Percentiles rank a stretch among this genome's conserved stretches.
Evolutionary conservation across 2,888 invertebrate species (phyloP).

Genomic region (Stegophylla sp.): DNA sequence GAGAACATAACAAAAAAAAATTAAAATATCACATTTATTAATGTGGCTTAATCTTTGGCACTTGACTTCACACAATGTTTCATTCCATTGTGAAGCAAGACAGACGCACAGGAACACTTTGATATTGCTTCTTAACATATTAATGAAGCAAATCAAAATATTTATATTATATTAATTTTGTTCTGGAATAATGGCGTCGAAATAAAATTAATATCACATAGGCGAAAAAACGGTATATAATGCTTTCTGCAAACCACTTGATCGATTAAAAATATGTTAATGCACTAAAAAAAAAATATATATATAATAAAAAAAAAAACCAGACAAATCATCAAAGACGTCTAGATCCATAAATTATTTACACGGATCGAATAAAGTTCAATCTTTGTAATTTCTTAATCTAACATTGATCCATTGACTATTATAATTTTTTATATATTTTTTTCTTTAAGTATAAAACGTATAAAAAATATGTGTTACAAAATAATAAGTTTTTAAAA

Average conservation of each 20-base stretch:
- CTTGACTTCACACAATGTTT: constrained; percentile 55
- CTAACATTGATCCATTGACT: constrained; percentile 58
- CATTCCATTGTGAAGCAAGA: constrained; percentile 55
- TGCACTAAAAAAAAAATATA: constrained; percentile 50
- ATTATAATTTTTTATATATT: constrained; percentile 48
- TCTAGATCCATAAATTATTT: constrained; percentile 51
- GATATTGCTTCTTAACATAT: constrained; percentile 27
- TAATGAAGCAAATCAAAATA: constrained; percentile 46
- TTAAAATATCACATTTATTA: constrained; percentile 34
- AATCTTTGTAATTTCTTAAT: constrained; percentile 37
- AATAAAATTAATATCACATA: constrained; percentile 58
- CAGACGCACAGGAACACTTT: constrained; percentile 39
- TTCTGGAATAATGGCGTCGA: constrained; percentile 52
- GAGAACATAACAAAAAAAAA: constrained; percentile 36
- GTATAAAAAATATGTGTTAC: constrained; percentile 57
- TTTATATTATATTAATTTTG: constrained; percentile 52
- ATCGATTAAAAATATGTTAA: constrained; percentile 58
- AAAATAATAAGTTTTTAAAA: constrained; percentile 57
- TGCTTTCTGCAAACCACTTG: constrained; percentile 58
- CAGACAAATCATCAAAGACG: constrained; percentile 37
- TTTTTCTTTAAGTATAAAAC: constrained; percentile 55
- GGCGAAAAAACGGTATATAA: constrained; percentile 51
- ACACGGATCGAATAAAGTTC: constrained; percentile 40
- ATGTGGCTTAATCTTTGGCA: constrained; percentile 57
- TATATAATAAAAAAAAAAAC: constrained; percentile 16